Conservation (phyloP, 2,797 vertebrate genomes). For the Mus minutoides region DNA sequence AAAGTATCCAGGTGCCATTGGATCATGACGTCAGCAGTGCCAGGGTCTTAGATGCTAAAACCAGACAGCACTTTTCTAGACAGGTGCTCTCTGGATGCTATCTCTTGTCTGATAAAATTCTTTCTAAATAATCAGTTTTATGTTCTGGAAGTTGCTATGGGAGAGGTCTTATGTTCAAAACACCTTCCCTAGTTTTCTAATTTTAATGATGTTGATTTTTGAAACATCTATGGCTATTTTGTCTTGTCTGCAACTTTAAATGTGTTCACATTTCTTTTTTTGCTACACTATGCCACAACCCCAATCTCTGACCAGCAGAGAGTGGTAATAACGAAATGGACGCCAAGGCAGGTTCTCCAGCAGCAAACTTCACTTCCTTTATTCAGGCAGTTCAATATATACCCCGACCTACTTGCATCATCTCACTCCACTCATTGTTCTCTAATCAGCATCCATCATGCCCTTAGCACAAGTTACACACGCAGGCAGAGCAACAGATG, state of each 20-base stretch:
- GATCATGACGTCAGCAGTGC: too few relatives aligned
- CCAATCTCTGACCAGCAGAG: too few relatives aligned
- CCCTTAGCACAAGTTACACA: too few relatives aligned
- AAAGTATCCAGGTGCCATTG: not conserved
- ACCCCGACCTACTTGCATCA: too few relatives aligned
- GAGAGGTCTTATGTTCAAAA: not conserved
- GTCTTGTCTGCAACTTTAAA: not conserved
- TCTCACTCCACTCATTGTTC: too few relatives aligned
- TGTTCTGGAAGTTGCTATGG: not conserved
- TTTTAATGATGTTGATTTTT: not conserved
- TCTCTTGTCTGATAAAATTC: not conserved
- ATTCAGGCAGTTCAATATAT: too few relatives aligned
- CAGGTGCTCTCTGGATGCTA: not conserved
- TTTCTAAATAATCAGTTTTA: not conserved
- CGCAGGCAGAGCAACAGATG: too few relatives aligned
- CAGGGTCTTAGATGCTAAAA: not conserved
- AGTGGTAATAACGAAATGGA: too few relatives aligned
- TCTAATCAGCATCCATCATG: too few relatives aligned
- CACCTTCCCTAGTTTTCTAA: not conserved
- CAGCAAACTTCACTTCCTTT: too few relatives aligned
- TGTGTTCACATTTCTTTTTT: not conserved
- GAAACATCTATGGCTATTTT: not conserved
- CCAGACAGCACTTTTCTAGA: not conserved
- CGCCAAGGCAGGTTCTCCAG: too few relatives aligned
- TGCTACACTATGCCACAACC: not conserved